A percentile compares a stretch with the other conserved stretches of the same genome.
Evolutionary conservation across 2,888 invertebrate species (phyloP).

Genomic region (Cataglyphis albicans): DNA sequence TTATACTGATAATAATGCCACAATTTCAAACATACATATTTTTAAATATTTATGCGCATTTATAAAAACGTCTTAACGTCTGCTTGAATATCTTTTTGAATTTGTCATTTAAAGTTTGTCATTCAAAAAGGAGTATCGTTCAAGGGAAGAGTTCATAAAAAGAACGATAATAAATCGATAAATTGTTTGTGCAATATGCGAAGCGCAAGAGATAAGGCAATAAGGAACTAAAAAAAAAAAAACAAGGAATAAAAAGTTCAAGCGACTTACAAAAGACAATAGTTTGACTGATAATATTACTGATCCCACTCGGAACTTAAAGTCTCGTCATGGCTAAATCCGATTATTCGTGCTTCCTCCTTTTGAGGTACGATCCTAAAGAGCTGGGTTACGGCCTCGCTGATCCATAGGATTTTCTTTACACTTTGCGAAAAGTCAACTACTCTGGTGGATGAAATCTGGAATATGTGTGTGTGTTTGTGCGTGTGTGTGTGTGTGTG

Average conservation of each 20-base stretch:
- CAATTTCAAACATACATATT: neutral
- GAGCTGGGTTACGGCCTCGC: constrained; percentile 50
- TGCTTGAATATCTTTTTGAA: neutral
- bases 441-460: constrained; percentile 28
- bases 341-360: constrained; percentile 69
- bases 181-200: constrained; percentile 40
- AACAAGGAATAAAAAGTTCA: constrained; percentile 59
- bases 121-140: constrained; percentile 5
- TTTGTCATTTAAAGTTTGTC: neutral
- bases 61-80: neutral
- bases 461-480: neutral
- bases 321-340: constrained; percentile 67
- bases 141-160: neutral
- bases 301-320: constrained; percentile 69
- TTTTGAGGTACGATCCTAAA: constrained; percentile 61
- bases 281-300: constrained; percentile 51
- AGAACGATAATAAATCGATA: constrained; percentile 31
- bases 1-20: neutral
- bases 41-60: neutral
- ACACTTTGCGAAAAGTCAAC: constrained; percentile 28
- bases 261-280: constrained; percentile 66
- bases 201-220: constrained; percentile 39
- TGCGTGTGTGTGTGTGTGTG: too few species aligned
- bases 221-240: constrained; percentile 57
- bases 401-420: constrained; percentile 53